These are phyloP conservation scores for Rhipidura dahli DNA, from an alignment of 2,113 vertebrate genomes.

Conservation along the genomic window DNA sequence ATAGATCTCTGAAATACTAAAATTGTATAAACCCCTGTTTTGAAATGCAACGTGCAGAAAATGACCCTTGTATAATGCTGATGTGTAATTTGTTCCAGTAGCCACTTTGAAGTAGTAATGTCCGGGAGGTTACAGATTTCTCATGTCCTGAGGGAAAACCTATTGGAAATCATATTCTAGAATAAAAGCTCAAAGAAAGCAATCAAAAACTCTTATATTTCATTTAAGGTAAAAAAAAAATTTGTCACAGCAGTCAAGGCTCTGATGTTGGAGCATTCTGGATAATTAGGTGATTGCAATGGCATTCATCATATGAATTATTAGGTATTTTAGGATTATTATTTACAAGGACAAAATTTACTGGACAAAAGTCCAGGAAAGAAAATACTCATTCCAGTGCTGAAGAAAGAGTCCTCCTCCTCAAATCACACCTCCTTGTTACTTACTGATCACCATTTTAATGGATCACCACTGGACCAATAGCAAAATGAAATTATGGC, in stretches of 20 bases:
- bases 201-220: not conserved
- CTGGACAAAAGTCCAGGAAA: not conserved
- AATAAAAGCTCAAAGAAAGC: not conserved
- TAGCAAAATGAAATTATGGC: not conserved
- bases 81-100: not conserved
- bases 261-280: not conserved
- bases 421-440: not conserved
- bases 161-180: not conserved
- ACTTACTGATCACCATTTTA: not conserved
- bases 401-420: not conserved
- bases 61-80: not conserved
- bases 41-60: not conserved
- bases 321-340: not conserved
- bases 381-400: not conserved
- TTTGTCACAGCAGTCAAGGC: not conserved
- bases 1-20: not conserved
- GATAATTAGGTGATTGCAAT: not conserved
- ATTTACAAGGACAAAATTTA: not conserved
- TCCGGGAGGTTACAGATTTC: not conserved
- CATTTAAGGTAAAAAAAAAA: not conserved
- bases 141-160: not conserved
- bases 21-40: not conserved
- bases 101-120: not conserved
- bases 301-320: not conserved
- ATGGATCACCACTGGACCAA: not conserved